These are phyloP conservation scores for Molanna angustata DNA, from an alignment of 2,888 invertebrate species.

Conservation along the genomic window DNA sequence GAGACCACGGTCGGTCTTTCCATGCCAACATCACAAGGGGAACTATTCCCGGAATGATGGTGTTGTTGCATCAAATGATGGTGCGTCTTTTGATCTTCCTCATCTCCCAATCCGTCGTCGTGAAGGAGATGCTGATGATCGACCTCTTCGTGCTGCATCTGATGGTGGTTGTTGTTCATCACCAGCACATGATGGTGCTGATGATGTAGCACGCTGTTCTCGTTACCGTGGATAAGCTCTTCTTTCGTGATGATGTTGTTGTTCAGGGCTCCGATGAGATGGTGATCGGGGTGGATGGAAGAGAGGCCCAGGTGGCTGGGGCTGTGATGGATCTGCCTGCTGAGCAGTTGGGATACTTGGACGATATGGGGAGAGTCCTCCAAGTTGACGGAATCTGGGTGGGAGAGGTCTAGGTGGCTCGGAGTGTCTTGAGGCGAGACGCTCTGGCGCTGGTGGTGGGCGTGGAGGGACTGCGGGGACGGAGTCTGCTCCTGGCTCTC, in stretches of 20 bases:
- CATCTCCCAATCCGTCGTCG: slow-evolving; percentile 36
- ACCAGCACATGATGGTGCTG: slow-evolving; percentile 19
- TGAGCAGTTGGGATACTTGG: slow-evolving; percentile 16
- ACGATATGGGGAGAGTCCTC: slow-evolving; percentile 29
- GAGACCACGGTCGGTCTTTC: slow-evolving; percentile 56
- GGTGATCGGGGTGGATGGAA: slow-evolving; percentile 23
- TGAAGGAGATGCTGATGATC: slow-evolving; percentile 24
- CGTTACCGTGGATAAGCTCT: slow-evolving; percentile 35
- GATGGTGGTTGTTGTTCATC: slow-evolving; percentile 23
- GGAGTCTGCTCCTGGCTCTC: slow-evolving; percentile 22
- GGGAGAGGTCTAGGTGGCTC: slow-evolving; percentile 24
- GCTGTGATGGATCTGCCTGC: slow-evolving; percentile 13
- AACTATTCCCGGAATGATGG: slow-evolving; percentile 30
- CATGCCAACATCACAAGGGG: slow-evolving; percentile 33
- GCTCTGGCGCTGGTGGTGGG: slow-evolving; percentile 30
- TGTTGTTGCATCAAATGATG: slow-evolving; percentile 34
- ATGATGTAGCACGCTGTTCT: slow-evolving; percentile 34
- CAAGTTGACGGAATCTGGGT: slow-evolving; percentile 12
- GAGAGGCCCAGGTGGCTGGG: slow-evolving; percentile 12
- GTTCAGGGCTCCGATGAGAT: slow-evolving; percentile 28
- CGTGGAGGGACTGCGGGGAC: slow-evolving; percentile 32
- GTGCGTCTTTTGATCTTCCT: slow-evolving; percentile 38
- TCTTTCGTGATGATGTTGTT: slow-evolving; percentile 34
- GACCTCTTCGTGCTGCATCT: slow-evolving; percentile 38
- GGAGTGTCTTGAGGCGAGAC: slow-evolving; percentile 23